phyloP scores from a whole-genome alignment of 2,113 vertebrate species.

The Montifringilla adamsi region DNA sequence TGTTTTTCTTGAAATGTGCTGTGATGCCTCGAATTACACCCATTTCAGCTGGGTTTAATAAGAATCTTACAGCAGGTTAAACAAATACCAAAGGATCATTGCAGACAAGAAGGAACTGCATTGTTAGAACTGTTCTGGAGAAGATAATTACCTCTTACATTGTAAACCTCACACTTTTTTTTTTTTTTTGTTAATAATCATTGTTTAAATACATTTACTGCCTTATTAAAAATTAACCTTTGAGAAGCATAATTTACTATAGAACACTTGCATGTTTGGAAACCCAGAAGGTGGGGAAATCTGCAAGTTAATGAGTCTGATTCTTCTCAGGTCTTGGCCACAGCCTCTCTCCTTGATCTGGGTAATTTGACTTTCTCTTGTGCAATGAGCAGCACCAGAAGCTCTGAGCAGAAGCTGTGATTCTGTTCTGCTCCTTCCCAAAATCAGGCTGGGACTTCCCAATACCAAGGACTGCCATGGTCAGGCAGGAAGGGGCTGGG shows the following conservation, averaged over 20 bases:
- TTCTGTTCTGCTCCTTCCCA: background rate
- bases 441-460: background rate
- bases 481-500: background rate
- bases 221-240: constrained; percentile 69
- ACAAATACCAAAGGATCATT: constrained; percentile 19
- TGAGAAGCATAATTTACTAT: background rate
- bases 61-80: constrained; percentile 1
- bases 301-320: background rate
- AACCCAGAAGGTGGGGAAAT: background rate
- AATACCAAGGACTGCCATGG: background rate
- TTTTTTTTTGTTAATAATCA: constrained; percentile 50
- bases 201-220: constrained; percentile 60
- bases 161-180: constrained; percentile 38
- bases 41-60: constrained; percentile 5
- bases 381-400: background rate
- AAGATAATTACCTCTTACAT: constrained; percentile 63
- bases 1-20: background rate
- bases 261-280: background rate
- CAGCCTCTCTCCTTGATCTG: background rate
- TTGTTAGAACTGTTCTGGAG: constrained; percentile 45
- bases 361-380: background rate
- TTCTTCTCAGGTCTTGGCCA: background rate
- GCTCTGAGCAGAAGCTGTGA: background rate
- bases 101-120: constrained; percentile 14
- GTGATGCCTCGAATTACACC: background rate